Evolutionary conservation across 2,888 invertebrate genomes (phyloP).

Genomic region (Malachius bipustulatus): DNA sequence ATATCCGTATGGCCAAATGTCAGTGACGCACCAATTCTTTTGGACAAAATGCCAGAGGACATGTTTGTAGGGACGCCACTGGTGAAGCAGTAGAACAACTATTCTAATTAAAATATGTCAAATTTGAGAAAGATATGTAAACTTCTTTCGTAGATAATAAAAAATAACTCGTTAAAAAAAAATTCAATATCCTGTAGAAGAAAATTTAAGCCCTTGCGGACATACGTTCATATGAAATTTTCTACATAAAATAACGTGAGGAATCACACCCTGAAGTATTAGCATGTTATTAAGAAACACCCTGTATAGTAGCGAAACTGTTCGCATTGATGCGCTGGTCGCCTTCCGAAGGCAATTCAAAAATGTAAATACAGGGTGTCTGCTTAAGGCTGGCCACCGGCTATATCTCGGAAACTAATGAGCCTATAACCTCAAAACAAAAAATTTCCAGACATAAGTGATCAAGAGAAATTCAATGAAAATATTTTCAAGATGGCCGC

Average conservation of each 20-base stretch:
- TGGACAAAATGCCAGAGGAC: neutral
- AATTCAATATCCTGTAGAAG: neutral
- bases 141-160: neutral
- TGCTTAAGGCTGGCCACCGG: too few relatives aligned
- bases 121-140: neutral
- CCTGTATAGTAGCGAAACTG: too few relatives aligned
- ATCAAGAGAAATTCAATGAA: too few relatives aligned
- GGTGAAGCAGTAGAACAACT: slow-evolving; percentile 3
- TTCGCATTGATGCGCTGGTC: too few relatives aligned
- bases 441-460: too few relatives aligned
- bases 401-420: too few relatives aligned
- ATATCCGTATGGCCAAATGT: neutral
- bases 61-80: slow-evolving; percentile 3
- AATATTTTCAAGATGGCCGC: too few relatives aligned
- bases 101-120: slow-evolving; percentile 1
- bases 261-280: too few relatives aligned
- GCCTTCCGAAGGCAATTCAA: too few relatives aligned
- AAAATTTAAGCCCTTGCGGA: slow-evolving; percentile 1
- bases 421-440: too few relatives aligned
- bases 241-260: neutral
- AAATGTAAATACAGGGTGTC: too few relatives aligned
- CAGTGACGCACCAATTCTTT: slow-evolving; percentile 1
- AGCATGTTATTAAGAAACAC: slow-evolving; percentile 1
- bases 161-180: neutral
- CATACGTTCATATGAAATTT: slow-evolving; percentile 1